Evolutionary conservation across 2,797 vertebrate genomes (phyloP), one percentile per base, ranked within the genome.

Genomic region (Pantherophis vulpinus): DNA sequence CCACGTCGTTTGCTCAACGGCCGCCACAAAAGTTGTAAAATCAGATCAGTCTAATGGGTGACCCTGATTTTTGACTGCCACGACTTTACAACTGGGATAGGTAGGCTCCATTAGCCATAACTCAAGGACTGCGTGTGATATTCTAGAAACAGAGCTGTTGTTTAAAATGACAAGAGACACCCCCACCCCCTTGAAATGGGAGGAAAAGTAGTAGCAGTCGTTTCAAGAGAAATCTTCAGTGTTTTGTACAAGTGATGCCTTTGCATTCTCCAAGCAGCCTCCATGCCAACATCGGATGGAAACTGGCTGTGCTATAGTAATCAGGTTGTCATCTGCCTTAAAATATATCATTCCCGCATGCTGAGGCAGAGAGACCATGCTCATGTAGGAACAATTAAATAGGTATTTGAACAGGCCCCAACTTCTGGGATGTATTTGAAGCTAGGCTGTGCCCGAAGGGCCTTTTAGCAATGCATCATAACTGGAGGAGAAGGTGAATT

Each of bases 331-430:
- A 37, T 83, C 51, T 51, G 25, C n/a, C 58, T 60, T 27, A 61
- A 29, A 89, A 60, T 32, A 10, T 29, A n/a, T 59, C 25, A 2
- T 58, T 23, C 20, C 14, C 3, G 66, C 87, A 23, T 91, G 93
- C 59, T 47, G 51, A 83, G 89, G 20, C 93, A 92, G 4, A 58
- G 8, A 54, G 59, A 55, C 10, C 90, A n/a, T 3, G 88, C 20
- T 93, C 55, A 89, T 54, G 59, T 58, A 55, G 23, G 32, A 91
- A 63, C 51, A 94, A 94, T 92, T 59, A 70, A 88, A 89, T 70
- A 37, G 86, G 91, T 90, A 91, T 61, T 59, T 51, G 16, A 63
- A 83, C 51, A 54, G 23, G 4, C 51, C 14, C 4, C 89, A 88
- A 59, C 66, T 66, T n/a, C 58, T 66, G 59, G 89, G n/a, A 60